Evolutionary conservation across 2,888 invertebrate species (phyloP), one percentile per base, ranked within the genome.

Genomic region (Calliopum simillimum): DNA sequence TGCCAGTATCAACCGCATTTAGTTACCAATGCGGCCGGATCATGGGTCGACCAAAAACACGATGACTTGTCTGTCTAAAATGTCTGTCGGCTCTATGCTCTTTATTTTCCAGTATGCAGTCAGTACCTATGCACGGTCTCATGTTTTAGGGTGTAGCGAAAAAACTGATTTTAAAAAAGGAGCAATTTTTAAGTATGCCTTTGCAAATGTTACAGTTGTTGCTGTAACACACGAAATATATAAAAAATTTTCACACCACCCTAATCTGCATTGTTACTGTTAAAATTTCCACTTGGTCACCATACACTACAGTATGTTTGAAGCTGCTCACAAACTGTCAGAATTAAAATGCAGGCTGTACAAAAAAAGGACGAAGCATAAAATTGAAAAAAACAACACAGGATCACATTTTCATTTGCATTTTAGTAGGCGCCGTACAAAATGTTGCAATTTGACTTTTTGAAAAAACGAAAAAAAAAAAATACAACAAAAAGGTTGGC

Each of bases 1-100:
- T 63, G 56, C 63, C 43, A 69, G 63, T 63, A 14, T 21, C 53
- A 56, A 69, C 69, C 69, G 46, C 69, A 63, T 49, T 46, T 25
- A 69, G 63, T 69, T 63, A 55, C 63, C 63, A 56, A 47, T 63
- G 56, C 41, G 69, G 69, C 55, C 69, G 62, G 69, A 69, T 62
- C 61, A 53, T 53, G 68, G 61, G 49, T 58, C 23, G 66, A 12
- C 66, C 21, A 44, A 47, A 55, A 66, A 55, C 66, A 66, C 44
- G 66, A 25, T 44, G 41, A 43, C 43, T 55, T 55, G 53, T 21
- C 13, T 55, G 21, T 56, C 19, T 19, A 25, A n/a, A 21, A 4
- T 21, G 12, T 56, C 23, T 56, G 55, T 21, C 23, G 11, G 51
- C 19, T 19, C 51, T 19, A 5, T 51, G 13, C 4, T 19, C n/a